Evolutionary conservation across 2,888 invertebrate species (phyloP).

Genomic region (Hesperia comma): DNA sequence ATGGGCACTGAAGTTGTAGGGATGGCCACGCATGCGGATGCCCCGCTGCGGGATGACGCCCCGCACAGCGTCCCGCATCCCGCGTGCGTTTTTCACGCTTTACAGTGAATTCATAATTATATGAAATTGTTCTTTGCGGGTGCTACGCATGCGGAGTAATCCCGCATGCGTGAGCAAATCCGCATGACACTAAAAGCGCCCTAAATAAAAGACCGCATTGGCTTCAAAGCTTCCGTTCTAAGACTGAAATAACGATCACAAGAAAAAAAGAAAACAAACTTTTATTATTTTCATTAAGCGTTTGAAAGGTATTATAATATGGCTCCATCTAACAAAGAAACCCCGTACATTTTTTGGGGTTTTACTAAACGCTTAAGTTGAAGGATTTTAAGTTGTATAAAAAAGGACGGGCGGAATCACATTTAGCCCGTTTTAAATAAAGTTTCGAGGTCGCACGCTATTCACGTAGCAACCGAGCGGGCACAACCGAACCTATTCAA

Average conservation of each 20-base stretch:
- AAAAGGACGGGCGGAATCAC: conserved; percentile 5
- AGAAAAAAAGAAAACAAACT: background rate
- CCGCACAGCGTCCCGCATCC: no score
- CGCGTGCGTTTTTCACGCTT: no score
- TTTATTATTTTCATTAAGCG: background rate
- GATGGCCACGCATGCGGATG: no score
- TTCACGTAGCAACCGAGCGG: conserved; percentile 29
- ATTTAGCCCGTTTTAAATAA: conserved; percentile 27
- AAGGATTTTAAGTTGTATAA: conserved; percentile 2
- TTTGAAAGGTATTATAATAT: conserved; percentile 1
- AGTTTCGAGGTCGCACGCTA: conserved; percentile 45
- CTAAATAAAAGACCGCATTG: background rate
- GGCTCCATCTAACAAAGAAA: background rate
- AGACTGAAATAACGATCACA: background rate
- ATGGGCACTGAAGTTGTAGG: no score
- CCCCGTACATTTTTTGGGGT: background rate
- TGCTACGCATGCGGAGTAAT: no score
- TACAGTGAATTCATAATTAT: no score
- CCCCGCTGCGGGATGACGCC: no score
- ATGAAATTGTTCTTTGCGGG: no score
- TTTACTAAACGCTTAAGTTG: background rate
- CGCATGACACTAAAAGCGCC: no score
- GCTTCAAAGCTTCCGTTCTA: background rate
- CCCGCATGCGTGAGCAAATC: no score
- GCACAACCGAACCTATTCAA: conserved; percentile 44